phyloP scores from a whole-genome alignment of 2,113 vertebrate species.

The Lontra canadensis region DNA sequence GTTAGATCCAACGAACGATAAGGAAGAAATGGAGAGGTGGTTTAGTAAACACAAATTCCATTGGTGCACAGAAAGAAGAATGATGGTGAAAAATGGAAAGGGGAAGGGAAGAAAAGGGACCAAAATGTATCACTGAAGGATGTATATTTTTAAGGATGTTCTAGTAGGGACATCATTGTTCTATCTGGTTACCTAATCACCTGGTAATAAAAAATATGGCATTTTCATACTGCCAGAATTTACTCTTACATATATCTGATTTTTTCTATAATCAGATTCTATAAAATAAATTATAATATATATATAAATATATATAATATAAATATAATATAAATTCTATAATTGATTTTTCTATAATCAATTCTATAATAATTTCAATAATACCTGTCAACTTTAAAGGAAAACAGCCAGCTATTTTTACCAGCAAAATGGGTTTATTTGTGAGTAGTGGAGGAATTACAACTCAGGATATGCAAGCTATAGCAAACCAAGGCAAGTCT shows the following conservation, averaged over 20 bases:
- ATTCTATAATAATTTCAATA: not conserved
- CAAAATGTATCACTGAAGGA: not conserved
- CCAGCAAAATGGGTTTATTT: not conserved
- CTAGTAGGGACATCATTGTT: not conserved
- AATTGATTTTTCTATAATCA: too few relatives aligned
- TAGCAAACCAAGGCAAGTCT: not conserved
- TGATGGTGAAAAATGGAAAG: not conserved
- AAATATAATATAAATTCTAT: too few relatives aligned
- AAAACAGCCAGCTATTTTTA: not conserved
- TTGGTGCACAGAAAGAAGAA: not conserved
- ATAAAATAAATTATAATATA: too few relatives aligned
- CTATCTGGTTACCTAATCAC: not conserved
- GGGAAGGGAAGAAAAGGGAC: not conserved
- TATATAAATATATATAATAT: too few relatives aligned
- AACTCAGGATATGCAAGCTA: not conserved
- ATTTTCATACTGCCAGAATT: conserved; percentile 43
- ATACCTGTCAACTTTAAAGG: not conserved
- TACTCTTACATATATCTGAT: not conserved
- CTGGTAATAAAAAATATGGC: not conserved
- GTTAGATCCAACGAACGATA: not conserved
- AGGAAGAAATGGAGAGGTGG: not conserved
- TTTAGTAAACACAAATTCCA: not conserved
- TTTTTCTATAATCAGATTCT: not conserved
- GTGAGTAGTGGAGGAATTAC: not conserved
- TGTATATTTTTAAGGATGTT: not conserved